Evolutionary conservation across 2,797 vertebrate species (phyloP), one percentile per base, ranked within the genome.

Genomic region (Miichthys miiuy): DNA sequence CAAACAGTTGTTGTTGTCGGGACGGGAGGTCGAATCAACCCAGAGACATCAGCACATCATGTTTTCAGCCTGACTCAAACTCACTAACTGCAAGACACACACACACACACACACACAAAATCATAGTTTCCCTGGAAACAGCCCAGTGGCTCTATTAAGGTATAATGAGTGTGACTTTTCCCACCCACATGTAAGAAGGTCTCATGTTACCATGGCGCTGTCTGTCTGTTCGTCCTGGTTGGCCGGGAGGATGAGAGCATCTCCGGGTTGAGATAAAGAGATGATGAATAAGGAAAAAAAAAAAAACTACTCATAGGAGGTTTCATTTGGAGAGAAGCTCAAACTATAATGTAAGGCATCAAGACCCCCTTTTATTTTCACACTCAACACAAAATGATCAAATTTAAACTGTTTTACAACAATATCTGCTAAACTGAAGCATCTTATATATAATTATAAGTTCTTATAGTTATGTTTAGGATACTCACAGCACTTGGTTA

Each of bases 111-210:
- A 58, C 72, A 66, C 55, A 69, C 77, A 88, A 87, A 83, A 90
- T 74, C 79, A 83, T 64, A 27, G 95, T 96, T 96, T 94, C 96
- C 95, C 77, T 96, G 95, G 95, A 93, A 97, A 96, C 91, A 86
- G 78, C 81, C 87, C 81, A 79, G 88, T 63, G 72, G 74, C 89
- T 92, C 87, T 81, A 84, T 89, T 86, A 92, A 91, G 85, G 81
- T 82, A 77, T 87, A 89, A 91, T 92, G 85, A 90, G 69, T 87
- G 73, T 79, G 85, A 73, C 84, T 91, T 93, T 90, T 85, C 88
- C 90, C 90, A 86, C 89, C 88, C 89, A 91, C 89, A 79, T 82
- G 86, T 69, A 78, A 87, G 83, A 84, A 80, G 87, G 79, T 79
- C 85, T 92, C 84, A 69, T 54, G 93, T 94, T 95, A 85, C 93